Evolutionary conservation across 2,113 vertebrate genomes (phyloP).

Genomic region (Sinosuthora webbiana): DNA sequence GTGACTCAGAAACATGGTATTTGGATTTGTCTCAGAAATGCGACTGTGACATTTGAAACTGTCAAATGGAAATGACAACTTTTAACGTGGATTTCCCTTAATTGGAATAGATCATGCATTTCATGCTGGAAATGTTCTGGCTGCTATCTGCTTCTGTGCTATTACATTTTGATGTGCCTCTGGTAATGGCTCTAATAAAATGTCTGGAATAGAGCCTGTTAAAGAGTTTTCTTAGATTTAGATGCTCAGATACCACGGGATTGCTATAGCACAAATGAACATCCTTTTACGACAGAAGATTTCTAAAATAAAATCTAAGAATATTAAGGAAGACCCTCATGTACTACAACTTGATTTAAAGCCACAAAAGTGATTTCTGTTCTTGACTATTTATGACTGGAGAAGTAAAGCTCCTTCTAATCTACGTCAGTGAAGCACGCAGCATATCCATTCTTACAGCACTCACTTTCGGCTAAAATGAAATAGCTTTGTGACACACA

Average conservation of each 20-base stretch:
- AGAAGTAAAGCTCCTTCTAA: neutral
- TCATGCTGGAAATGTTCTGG: neutral
- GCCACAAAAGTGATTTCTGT: neutral
- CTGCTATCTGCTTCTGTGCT: conserved; percentile 8
- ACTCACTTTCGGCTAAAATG: neutral
- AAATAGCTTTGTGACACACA: neutral
- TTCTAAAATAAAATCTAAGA: neutral
- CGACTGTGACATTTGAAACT: neutral
- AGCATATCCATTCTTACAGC: neutral
- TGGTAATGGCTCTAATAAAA: conserved; percentile 41
- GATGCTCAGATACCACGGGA: neutral
- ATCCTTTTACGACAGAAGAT: neutral
- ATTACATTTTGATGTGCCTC: conserved; percentile 23
- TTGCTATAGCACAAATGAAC: neutral
- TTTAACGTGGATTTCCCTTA: conserved; percentile 22
- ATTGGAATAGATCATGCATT: neutral
- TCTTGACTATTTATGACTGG: neutral
- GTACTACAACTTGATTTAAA: neutral
- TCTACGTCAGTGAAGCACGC: neutral
- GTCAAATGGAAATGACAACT: neutral
- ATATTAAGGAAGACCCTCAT: neutral
- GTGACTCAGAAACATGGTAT: neutral
- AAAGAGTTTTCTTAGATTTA: conserved; percentile 20
- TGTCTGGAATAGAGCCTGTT: neutral
- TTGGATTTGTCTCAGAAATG: neutral